Evolutionary conservation across 2,113 vertebrate genomes (phyloP), one percentile per base, ranked within the genome.

Genomic region (Atractosteus spatula): DNA sequence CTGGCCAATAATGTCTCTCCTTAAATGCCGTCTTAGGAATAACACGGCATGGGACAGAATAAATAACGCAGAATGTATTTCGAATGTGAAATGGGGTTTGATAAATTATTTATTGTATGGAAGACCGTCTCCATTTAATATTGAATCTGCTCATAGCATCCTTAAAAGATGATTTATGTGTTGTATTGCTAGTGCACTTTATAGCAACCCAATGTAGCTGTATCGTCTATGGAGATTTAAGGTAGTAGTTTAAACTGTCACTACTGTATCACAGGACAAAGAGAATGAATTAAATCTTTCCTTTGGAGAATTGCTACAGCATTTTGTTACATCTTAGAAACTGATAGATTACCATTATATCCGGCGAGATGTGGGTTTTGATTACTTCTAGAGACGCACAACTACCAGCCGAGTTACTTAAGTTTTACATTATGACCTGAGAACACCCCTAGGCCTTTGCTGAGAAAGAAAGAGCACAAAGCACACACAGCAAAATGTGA

Each of bases 131-230:
- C 93, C 94, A 95, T 96, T 97, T 98, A 97, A 98, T 96, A 96
- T 91, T 88, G 89, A 95, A 89, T 93, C 95, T 93, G 94, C 93
- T 83, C 89, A 88, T 89, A 89, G 93, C 93, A 86, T 96, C 94
- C 93, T 96, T 98, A 96, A 97, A 99, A 97, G 94, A 97, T 98
- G 97, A 98, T 99, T 98, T 98, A 99, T 98, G 94, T 92, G 90
- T 89, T 92, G 91, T 92, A 92, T 92, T 90, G 93, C 93, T 92
- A 94, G 94, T 90, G 95, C 94, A 95, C 94, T 96, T 94, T 95
- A 92, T 93, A 93, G 92, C 94, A 92, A 95, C 95, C 95, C 94
- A 91, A 83, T 87, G 89, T 89, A 83, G 92, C 95, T 93, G 93
- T 91, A 95, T 96, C 92, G 93, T 92, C 93, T 94, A 89, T 90